A percentile compares a stretch with the other conserved stretches of the same genome.
These are phyloP conservation scores for Pelusios castaneus DNA, from an alignment of 2,113 vertebrate genomes.

Conservation along the genomic window DNA sequence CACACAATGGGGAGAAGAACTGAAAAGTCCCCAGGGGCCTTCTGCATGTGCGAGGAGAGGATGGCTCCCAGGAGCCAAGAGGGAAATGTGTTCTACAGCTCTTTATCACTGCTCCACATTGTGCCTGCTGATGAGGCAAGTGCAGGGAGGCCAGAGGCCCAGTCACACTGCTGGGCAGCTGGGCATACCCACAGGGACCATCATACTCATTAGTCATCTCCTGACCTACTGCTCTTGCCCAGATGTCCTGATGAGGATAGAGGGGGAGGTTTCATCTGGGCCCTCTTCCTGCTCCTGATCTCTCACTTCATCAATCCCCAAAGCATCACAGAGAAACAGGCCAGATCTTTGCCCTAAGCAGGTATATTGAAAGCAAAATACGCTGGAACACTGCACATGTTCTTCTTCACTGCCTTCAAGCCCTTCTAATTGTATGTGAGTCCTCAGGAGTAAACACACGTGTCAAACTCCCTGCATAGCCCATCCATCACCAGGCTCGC, in stretches of 20 bases:
- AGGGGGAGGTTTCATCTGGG: background rate
- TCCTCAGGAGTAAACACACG: background rate
- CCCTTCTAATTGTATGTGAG: background rate
- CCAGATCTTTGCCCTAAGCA: background rate
- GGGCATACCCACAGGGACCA: background rate
- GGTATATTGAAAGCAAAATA: background rate
- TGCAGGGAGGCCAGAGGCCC: background rate
- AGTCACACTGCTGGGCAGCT: background rate
- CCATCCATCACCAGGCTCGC: background rate
- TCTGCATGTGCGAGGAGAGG: fast-evolving
- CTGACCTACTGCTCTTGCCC: background rate
- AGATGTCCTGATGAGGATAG: background rate
- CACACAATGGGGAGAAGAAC: background rate
- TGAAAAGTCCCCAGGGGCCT: background rate
- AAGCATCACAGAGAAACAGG: background rate
- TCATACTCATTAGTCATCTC: background rate
- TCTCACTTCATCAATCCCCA: background rate
- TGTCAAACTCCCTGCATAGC: background rate
- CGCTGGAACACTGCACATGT: background rate
- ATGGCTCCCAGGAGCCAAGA: background rate
- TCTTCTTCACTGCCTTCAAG: background rate
- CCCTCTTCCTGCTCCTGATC: background rate
- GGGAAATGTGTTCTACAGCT: background rate
- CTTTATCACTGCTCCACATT: background rate
- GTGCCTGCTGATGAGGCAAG: fast-evolving